phyloP scores from a whole-genome alignment of 2,113 vertebrate species.

The Paradoxurus hermaphroditus region DNA sequence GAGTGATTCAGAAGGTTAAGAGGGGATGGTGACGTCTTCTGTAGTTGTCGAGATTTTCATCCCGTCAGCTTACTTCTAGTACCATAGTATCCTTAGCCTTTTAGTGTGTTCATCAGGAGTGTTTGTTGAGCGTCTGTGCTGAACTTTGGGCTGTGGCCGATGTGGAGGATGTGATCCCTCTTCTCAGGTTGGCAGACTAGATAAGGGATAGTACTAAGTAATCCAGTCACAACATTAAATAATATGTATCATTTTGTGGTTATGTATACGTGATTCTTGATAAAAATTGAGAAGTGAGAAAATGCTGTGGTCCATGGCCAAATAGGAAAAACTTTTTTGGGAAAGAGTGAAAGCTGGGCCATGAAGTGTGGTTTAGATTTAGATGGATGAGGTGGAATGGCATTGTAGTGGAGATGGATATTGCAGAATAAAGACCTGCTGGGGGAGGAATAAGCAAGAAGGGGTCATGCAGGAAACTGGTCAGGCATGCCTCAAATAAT shows the following conservation, averaged over 20 bases:
- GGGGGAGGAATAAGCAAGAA: background rate
- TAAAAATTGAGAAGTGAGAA: background rate
- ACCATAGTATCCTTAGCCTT: background rate
- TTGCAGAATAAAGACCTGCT: background rate
- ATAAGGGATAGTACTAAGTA: background rate
- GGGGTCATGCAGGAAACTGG: background rate
- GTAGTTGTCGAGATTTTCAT: background rate
- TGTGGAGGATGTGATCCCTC: background rate
- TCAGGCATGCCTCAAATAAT: background rate
- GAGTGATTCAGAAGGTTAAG: background rate
- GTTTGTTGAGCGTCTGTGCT: background rate
- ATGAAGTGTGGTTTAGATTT: slow-evolving; percentile 11
- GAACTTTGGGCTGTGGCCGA: background rate
- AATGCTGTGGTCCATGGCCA: background rate
- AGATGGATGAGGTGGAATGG: background rate
- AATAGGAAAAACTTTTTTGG: background rate
- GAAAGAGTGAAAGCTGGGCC: background rate
- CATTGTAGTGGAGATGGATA: background rate
- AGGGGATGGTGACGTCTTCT: background rate
- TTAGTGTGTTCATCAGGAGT: background rate
- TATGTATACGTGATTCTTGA: background rate
- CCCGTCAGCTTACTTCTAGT: background rate
- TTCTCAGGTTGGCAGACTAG: background rate
- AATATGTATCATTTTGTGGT: background rate
- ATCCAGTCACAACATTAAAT: background rate